These are phyloP conservation scores for Neomicropteryx cornuta DNA, from an alignment of 1,140 invertebrate genomes.

Conservation along the genomic window DNA sequence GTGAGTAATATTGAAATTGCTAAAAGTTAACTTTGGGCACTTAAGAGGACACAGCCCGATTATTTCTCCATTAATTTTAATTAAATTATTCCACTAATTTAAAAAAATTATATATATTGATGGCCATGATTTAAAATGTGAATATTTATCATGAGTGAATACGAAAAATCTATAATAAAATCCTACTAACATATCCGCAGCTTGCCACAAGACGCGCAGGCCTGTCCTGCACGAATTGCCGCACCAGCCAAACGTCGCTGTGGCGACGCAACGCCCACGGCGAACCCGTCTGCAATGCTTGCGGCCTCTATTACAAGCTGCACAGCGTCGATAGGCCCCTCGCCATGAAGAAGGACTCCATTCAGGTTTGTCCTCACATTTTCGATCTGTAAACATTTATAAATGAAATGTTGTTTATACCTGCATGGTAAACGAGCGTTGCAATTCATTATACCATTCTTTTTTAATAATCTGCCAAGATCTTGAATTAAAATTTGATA, in stretches of 20 bases:
- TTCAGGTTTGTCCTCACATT: constrained; percentile 46
- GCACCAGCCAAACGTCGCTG: constrained; percentile 73
- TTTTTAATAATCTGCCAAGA: constrained; percentile 1
- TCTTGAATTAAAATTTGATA: background rate
- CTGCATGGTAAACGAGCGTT: constrained; percentile 1
- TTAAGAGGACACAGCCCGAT: no score
- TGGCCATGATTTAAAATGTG: no score
- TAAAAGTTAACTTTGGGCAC: no score
- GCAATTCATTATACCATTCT: constrained; percentile 1
- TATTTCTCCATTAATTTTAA: no score
- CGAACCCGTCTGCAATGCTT: constrained; percentile 90
- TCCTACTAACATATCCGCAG: constrained; percentile 39
- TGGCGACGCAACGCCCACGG: constrained; percentile 82
- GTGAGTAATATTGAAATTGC: no score
- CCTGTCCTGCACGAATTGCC: constrained; percentile 84
- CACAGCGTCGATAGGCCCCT: constrained; percentile 79
- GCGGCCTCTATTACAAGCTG: constrained; percentile 86
- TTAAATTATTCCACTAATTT: no score
- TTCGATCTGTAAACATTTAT: background rate
- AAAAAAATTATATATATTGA: no score
- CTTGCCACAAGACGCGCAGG: constrained; percentile 66
- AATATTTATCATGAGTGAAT: constrained; percentile 11
- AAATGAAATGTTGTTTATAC: background rate
- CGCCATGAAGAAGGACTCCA: constrained; percentile 93
- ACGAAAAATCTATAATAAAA: no score